Conservation (phyloP, 2,797 vertebrate genomes). For the Paedocypris micromegethes region DNA sequence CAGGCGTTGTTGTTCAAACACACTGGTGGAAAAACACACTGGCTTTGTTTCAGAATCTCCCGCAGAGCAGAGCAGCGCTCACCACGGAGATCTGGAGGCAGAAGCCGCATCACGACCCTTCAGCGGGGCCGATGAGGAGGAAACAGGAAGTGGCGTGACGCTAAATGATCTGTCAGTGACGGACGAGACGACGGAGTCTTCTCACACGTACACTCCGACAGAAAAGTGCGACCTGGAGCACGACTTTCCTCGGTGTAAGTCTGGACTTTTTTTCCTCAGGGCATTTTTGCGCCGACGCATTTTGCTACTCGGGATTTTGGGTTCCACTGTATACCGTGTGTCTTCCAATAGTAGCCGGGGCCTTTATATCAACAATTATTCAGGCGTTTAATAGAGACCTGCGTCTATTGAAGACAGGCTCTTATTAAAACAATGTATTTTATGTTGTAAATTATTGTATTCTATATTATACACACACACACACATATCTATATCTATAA, state of each 20-base stretch:
- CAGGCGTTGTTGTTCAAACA: not conserved
- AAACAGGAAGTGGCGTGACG: constrained; percentile 61
- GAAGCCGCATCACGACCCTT: constrained; percentile 74
- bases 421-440: too few relatives aligned
- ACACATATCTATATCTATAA: too few relatives aligned
- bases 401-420: too few relatives aligned
- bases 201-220: constrained; percentile 53
- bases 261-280: too few relatives aligned
- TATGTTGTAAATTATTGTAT: too few relatives aligned
- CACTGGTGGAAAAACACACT: not conserved
- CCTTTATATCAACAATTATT: too few relatives aligned
- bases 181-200: constrained; percentile 9
- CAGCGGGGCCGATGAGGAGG: constrained; percentile 68
- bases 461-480: too few relatives aligned
- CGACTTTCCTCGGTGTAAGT: constrained; percentile 84
- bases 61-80: constrained; percentile 77
- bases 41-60: not conserved
- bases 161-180: not conserved
- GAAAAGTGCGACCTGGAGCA: constrained; percentile 81
- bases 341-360: too few relatives aligned
- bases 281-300: too few relatives aligned
- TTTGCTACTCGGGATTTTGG: too few relatives aligned
- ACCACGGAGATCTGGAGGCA: constrained; percentile 73
- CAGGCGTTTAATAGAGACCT: too few relatives aligned
- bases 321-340: too few relatives aligned